These are phyloP conservation scores for Cheirogaleus medius DNA, from an alignment of 2,113 vertebrate species.

Conservation along the genomic window DNA sequence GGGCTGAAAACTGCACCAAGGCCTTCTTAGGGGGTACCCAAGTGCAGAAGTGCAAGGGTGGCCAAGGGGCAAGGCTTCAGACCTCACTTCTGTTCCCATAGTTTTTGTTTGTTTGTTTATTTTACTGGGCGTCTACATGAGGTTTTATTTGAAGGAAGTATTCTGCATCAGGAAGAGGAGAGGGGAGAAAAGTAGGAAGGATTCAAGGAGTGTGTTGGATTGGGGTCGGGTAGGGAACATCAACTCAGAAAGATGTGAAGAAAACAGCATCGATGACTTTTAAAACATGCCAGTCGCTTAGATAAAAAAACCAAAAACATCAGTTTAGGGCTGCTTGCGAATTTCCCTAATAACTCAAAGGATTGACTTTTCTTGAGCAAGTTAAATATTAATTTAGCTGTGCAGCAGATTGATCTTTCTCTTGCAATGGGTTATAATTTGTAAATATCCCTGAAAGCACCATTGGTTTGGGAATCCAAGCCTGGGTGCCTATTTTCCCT, in stretches of 20 bases:
- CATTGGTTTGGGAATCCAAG: background rate
- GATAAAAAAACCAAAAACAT: background rate
- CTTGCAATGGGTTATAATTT: background rate
- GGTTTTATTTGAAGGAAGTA: background rate
- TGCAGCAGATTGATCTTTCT: slow-evolving; percentile 18
- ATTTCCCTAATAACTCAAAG: slow-evolving; percentile 51
- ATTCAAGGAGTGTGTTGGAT: background rate
- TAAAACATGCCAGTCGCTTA: background rate
- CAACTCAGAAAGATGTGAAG: background rate
- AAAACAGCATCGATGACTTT: background rate
- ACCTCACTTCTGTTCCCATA: background rate
- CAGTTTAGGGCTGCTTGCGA: background rate
- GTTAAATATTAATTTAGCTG: slow-evolving; percentile 52
- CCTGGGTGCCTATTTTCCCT: background rate
- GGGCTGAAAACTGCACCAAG: background rate
- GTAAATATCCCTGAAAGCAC: slow-evolving; percentile 31
- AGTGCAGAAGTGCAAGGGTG: background rate
- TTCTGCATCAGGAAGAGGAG: background rate
- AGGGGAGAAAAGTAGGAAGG: background rate
- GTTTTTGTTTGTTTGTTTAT: background rate
- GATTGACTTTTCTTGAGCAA: slow-evolving; percentile 29
- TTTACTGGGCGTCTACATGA: background rate
- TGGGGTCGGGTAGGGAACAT: background rate
- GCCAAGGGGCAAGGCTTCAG: background rate
- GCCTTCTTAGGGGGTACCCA: background rate